These are phyloP conservation scores for Leucoraja ocellata DNA, from an alignment of 2,797 vertebrate species.

Conservation along the genomic window DNA sequence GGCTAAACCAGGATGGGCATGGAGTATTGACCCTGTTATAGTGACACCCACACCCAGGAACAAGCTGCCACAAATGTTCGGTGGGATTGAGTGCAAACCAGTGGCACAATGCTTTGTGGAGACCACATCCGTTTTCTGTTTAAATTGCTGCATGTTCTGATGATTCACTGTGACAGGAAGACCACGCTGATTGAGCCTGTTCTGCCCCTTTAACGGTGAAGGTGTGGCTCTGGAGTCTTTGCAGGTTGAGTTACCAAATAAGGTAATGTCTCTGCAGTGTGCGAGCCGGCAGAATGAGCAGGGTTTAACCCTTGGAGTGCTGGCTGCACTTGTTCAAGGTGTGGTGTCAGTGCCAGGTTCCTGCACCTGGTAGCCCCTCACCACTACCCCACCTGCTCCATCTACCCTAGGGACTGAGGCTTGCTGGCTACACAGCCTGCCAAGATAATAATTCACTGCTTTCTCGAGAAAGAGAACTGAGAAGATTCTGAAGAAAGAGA, in stretches of 20 bases:
- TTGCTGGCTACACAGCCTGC: neutral
- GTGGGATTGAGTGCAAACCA: no score
- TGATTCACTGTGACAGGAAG: neutral
- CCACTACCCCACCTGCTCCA: no score
- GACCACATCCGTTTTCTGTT: neutral
- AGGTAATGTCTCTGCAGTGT: neutral
- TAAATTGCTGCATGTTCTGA: neutral
- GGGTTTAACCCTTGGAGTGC: neutral
- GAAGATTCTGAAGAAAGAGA: no score
- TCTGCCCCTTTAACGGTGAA: neutral
- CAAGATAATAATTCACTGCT: no score
- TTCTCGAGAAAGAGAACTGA: no score
- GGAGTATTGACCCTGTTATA: no score
- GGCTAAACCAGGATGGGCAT: no score
- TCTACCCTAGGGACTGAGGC: neutral
- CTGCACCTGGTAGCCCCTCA: neutral
- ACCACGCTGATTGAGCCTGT: neutral
- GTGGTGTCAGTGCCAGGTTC: no score
- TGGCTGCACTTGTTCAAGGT: neutral
- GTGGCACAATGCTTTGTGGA: no score
- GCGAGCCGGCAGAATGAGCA: neutral
- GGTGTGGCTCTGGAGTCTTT: neutral
- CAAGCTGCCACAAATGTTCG: neutral
- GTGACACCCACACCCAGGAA: neutral
- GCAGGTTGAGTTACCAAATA: constrained; percentile 8